Conservation (phyloP, 2,113 vertebrate species). For the Epinephelus fuscoguttatus region DNA sequence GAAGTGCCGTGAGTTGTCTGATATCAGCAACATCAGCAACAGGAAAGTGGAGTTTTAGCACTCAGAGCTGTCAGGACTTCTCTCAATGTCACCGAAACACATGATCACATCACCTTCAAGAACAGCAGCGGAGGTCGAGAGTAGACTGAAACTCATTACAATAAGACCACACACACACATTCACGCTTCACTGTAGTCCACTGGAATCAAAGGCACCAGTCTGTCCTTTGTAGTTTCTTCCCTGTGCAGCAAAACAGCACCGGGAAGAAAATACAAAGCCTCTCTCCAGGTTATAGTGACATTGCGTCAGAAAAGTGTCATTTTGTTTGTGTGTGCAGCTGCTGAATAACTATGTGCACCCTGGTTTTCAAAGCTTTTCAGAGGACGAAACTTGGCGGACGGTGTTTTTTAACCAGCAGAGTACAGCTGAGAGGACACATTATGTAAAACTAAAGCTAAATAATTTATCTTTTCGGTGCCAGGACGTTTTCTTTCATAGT, state of each 20-base stretch:
- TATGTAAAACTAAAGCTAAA: slow-evolving; percentile 28
- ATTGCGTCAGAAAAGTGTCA: slow-evolving; percentile 39
- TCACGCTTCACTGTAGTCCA: not conserved
- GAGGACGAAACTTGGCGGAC: slow-evolving; percentile 17
- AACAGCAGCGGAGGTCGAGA: not conserved
- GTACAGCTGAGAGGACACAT: not conserved
- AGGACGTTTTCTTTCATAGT: not conserved
- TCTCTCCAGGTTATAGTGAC: slow-evolving; percentile 53
- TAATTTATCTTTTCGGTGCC: not conserved
- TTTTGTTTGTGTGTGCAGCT: slow-evolving; percentile 39
- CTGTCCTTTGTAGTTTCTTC: slow-evolving; percentile 21
- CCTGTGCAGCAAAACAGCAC: slow-evolving; percentile 27
- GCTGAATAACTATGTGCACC: slow-evolving; percentile 23
- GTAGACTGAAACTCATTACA: slow-evolving; percentile 6
- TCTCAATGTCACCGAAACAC: slow-evolving; percentile 16
- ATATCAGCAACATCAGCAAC: no score
- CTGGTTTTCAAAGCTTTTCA: slow-evolving; percentile 8
- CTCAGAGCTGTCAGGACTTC: not conserved
- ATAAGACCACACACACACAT: not conserved
- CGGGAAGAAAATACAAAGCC: slow-evolving; percentile 10
- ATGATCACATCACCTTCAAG: slow-evolving; percentile 25
- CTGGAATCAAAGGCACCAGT: slow-evolving; percentile 28
- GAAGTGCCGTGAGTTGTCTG: slow-evolving; percentile 24
- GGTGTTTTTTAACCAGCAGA: not conserved
- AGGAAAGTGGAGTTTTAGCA: slow-evolving; percentile 9